These are phyloP conservation scores for Laspeyria flexula DNA, from an alignment of 2,888 invertebrate genomes.

Conservation along the genomic window DNA sequence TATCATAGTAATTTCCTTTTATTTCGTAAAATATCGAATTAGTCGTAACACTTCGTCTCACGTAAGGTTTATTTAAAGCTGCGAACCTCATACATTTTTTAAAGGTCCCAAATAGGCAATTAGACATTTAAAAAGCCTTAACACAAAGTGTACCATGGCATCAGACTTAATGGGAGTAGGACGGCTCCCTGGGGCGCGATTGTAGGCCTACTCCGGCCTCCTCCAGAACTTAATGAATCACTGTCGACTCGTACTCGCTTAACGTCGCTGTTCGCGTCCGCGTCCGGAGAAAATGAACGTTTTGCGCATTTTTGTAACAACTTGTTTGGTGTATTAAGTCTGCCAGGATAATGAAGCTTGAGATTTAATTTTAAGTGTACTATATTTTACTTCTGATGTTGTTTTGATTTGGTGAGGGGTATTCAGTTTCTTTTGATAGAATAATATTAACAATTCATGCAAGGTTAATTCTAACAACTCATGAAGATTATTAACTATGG, in stretches of 20 bases:
- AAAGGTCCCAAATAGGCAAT: slow-evolving; percentile 18
- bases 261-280: slow-evolving; percentile 13
- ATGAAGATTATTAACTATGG: no score
- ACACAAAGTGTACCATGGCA: slow-evolving; percentile 27
- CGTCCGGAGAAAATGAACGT: no score
- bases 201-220: slow-evolving; percentile 25
- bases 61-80: no score
- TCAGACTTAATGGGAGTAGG: slow-evolving; percentile 36
- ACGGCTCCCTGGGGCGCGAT: slow-evolving; percentile 37
- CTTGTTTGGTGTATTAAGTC: slow-evolving; percentile 28
- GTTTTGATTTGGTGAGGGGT: neutral
- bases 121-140: slow-evolving; percentile 32
- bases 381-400: neutral
- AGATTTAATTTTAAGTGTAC: slow-evolving; percentile 1
- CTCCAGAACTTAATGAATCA: slow-evolving; percentile 39
- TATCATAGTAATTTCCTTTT: no score
- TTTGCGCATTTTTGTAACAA: no score
- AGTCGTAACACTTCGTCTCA: no score
- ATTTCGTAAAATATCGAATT: no score
- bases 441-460: no score
- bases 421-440: neutral
- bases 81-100: no score
- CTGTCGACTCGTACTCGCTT: slow-evolving; percentile 30
- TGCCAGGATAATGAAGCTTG: neutral
- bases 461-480: no score